Evolutionary conservation across 2,113 vertebrate species (phyloP).

Genomic region (Scytalopus superciliaris): DNA sequence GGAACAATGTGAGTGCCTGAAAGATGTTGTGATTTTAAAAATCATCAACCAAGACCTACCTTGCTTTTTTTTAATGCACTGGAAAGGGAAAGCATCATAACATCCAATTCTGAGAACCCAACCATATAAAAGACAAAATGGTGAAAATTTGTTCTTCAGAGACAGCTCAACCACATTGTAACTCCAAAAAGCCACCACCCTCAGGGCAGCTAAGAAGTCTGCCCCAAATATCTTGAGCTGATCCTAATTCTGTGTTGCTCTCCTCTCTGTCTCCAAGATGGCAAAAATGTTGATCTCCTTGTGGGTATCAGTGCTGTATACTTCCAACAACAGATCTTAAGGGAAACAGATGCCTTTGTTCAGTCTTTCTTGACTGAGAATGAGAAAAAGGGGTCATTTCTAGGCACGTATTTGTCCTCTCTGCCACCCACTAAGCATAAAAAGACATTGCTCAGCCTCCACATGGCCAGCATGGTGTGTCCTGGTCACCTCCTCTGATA

Average conservation of each 20-base stretch:
- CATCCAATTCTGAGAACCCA: neutral
- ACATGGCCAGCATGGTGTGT: fast-evolving
- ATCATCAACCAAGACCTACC: neutral
- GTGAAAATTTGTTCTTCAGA: neutral
- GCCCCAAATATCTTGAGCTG: neutral
- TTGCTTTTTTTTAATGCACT: neutral
- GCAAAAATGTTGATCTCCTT: neutral
- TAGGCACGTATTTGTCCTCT: neutral
- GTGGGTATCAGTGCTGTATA: neutral
- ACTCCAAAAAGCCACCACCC: neutral
- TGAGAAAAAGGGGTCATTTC: neutral
- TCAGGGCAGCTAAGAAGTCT: neutral
- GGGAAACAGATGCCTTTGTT: neutral
- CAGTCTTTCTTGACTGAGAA: neutral
- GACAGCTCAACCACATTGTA: neutral
- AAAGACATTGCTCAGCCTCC: neutral
- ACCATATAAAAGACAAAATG: neutral
- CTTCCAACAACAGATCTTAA: neutral
- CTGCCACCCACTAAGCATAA: neutral
- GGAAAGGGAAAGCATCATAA: neutral
- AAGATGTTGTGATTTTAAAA: neutral
- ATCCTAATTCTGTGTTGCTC: neutral
- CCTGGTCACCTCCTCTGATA: neutral
- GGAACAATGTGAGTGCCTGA: neutral
- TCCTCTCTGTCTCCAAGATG: neutral